Base-by-base conservation (phyloP, 1,140 invertebrate genomes). In the Drosophila tropicalis region DNA sequence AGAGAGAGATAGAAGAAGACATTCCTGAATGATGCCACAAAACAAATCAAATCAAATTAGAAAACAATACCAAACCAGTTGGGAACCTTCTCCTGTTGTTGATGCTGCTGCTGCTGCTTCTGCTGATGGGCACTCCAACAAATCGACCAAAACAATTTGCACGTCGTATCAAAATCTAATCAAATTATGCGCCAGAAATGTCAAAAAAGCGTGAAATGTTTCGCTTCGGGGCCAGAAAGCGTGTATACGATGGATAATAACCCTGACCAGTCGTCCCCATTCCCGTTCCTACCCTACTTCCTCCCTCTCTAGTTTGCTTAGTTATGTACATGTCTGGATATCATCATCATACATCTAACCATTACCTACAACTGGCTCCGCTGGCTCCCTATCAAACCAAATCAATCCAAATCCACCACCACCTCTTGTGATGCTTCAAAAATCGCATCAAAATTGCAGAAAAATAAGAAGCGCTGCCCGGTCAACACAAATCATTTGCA, bases 171-270 rank as follows among this genome's bases (percentile, higher is more conserved):
- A 67, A 80, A 87, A 87, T 89, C 84, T 87, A 87, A 87, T 87
- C 83, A 87, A 89, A 87, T 87, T 87, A 87, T 87, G 84, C 84
- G 84, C 69, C 84, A 83, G 84, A 83, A 87, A 89, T 89, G 84
- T 89, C 79, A 86, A 87, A 87, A 87, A 87, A 87, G 76, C 84
- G 83, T 87, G 82, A 87, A 86, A 87, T 86, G 75, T 87, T 79
- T 76, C 65, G 83, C 83, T 77, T 51, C 56, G 63, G 71, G 78
- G 54, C 44, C 17, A 51, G 17, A 51, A n/a, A 29, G 29, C 44
- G 44, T 51, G 44, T 51, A 4, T 51, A 22, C 61, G 62, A 57
- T 63, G 47, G 47, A 39, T 61, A 85, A 85, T 81, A 85, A 81
- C 81, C 62, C 67, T 40, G 47, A 32, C 44, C 17, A 12, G 19